Evolutionary conservation across 2,797 vertebrate species (phyloP), one percentile per base, ranked within the genome.

Genomic region (Neomorphus geoffroyi): DNA sequence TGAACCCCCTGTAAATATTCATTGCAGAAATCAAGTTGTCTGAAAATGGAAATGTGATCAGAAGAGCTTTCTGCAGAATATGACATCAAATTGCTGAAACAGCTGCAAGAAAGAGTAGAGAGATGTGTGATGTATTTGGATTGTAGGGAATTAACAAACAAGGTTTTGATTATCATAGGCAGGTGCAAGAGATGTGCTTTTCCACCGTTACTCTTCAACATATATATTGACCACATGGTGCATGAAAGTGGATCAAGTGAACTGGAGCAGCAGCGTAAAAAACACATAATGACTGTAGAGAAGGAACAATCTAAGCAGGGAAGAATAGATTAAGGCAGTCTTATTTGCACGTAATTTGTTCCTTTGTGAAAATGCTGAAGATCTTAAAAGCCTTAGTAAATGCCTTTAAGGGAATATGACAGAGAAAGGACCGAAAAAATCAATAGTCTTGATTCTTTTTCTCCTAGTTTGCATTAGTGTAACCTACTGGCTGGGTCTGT

Each of bases 181-280:
- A 97, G 96, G 94, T 96, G 96, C 93, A 93, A 88, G 93, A 94
- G 94, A 96, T 94, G 92, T 80, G 80, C 82, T 93, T 96, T 96
- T 95, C 66, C 65, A 82, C 88, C 86, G 93, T 77, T 79, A 80
- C 88, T 90, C 88, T 94, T 93, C 91, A 92, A 45, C 85, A 75
- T 86, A 67, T 56, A 60, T 86, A 85, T 92, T 90, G 92, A 94
- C 92, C 96, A 96, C 94, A 96, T 96, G 95, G 92, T 96, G 93
- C 92, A 94, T 88, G 92, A 87, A 93, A 96, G 82, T 80, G 78
- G 82, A 96, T 94, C 91, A 74, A 87, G 90, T 54, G 89, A 94
- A 85, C 89, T 46, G 75, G 88, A 88, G 70, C 69, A 91, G 88
- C 89, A 94, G 94, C 1, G 0, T 90, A 81, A 95, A 97, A 95